Evolutionary conservation across 1,140 invertebrate genomes (phyloP).

Genomic region (Drosophila lacertosa): DNA sequence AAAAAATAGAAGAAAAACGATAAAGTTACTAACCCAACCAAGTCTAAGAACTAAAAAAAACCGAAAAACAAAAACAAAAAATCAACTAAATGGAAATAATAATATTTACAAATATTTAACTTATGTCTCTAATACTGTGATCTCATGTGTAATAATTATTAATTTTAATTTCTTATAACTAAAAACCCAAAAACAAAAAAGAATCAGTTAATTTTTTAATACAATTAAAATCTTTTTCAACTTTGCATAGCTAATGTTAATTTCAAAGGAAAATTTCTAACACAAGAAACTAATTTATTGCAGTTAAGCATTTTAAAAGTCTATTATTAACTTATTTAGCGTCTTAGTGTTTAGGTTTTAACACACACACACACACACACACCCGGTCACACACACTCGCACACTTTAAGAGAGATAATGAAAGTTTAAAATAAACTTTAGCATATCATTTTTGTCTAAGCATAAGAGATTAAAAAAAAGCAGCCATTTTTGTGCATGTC

Average conservation of each 20-base stretch:
- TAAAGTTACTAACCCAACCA: constrained; percentile 71
- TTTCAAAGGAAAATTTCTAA: constrained; percentile 50
- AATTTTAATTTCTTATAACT: constrained; percentile 82
- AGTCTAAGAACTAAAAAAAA: constrained; percentile 52
- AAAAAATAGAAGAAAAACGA: constrained; percentile 35
- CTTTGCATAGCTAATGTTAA: constrained; percentile 76
- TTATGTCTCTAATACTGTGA: constrained; percentile 84
- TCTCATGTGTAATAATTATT: constrained; percentile 84
- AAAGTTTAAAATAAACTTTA: constrained; percentile 54
- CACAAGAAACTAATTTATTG: constrained; percentile 73
- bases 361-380: constrained; percentile 38
- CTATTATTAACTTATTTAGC: constrained; percentile 78
- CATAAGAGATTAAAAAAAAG: constrained; percentile 42
- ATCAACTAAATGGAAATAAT: constrained; percentile 18
- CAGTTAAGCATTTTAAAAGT: constrained; percentile 72
- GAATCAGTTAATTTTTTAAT: constrained; percentile 67
- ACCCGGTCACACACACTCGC: constrained; percentile 8
- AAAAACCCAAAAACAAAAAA: constrained; percentile 34
- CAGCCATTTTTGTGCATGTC: constrained; percentile 53
- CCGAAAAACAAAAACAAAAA: constrained; percentile 22
- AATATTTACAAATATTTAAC: constrained; percentile 78
- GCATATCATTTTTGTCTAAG: constrained; percentile 71
- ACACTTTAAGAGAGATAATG: constrained; percentile 30
- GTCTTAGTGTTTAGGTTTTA: constrained; percentile 70
- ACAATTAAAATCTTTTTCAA: constrained; percentile 58